Base-by-base conservation (phyloP, 2,113 vertebrate species). In the Hipposideros armiger region DNA sequence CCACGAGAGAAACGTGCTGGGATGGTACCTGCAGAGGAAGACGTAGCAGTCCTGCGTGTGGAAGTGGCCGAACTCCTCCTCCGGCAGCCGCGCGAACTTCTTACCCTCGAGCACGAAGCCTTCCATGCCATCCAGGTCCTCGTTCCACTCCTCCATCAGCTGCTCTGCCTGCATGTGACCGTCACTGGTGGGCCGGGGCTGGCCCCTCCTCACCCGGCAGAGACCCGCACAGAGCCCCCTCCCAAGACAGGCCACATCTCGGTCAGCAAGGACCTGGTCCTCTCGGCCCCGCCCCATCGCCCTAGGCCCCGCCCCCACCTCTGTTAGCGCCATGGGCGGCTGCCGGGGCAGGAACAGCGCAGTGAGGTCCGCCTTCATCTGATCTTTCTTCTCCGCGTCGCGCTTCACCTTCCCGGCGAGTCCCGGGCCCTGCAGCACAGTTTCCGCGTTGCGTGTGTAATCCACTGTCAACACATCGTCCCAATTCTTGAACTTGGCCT, bases 401-500 rank as follows among this genome's bases (percentile, higher is more conserved):
- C 99, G 99, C 97, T 99, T 99, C 97, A 99, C 99, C 97, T 99
- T 99, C 86, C 99, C 99, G 0, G 98, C 97, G 6, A 99, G 98
- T 54, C 99, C 99, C 0, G 97, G 97, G 0, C 96, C 98, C 97
- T 99, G 98, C 81, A 99, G 98, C 64, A 99, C 99, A 0, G 98
- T 99, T 97, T 99, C 99, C 0, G 99, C 99, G 0, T 99, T 99
- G 95, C 99, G 98, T 47, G 99, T 99, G 98, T 99, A 99, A 96
- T 99, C 99, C 95, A 99, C 99, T 0, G 98, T 99, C 97, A 99
- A 94, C 69, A 99, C 99, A 0, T 99, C 99, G 0, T 99, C 99
- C 99, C 99, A 99, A 94, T 99, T 99, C 98, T 99, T 99, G 98
- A 99, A 99, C 97, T 99, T 99, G 93, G 99, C 99, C 95, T 99